These are phyloP conservation scores for Tetanocera ferruginea DNA, from an alignment of 2,888 invertebrate genomes.

Conservation along the genomic window DNA sequence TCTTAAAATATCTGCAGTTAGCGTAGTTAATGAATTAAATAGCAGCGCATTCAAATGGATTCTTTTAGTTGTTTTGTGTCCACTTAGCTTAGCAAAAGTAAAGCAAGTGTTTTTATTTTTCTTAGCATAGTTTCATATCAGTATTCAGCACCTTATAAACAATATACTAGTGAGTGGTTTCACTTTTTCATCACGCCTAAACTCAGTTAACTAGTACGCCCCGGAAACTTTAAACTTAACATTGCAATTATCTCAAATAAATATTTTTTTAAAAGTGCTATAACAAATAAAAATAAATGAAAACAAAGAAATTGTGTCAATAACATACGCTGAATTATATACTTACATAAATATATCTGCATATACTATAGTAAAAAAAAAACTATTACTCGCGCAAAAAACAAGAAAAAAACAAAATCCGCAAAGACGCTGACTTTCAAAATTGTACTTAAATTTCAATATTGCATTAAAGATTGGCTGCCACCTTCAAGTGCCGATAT, in stretches of 20 bases:
- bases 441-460: neutral
- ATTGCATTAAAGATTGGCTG: neutral
- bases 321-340: neutral
- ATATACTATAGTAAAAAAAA: neutral
- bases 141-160: neutral
- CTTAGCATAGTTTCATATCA: neutral
- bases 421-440: too few species aligned
- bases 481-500: neutral
- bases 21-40: conserved; percentile 15
- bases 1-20: neutral
- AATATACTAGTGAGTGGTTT: neutral
- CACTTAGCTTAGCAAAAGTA: neutral
- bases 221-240: too few species aligned
- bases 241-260: neutral
- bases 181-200: too few species aligned
- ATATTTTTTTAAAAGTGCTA: neutral
- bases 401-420: neutral
- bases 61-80: conserved; percentile 17
- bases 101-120: neutral
- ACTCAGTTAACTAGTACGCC: too few species aligned
- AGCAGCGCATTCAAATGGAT: conserved; percentile 20
- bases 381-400: too few species aligned
- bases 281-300: neutral
- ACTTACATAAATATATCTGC: neutral
- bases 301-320: neutral